phyloP scores from a whole-genome alignment of 30 jellyfish, hydroid and myxozoan genomes.

The Aurelia aurita region DNA sequence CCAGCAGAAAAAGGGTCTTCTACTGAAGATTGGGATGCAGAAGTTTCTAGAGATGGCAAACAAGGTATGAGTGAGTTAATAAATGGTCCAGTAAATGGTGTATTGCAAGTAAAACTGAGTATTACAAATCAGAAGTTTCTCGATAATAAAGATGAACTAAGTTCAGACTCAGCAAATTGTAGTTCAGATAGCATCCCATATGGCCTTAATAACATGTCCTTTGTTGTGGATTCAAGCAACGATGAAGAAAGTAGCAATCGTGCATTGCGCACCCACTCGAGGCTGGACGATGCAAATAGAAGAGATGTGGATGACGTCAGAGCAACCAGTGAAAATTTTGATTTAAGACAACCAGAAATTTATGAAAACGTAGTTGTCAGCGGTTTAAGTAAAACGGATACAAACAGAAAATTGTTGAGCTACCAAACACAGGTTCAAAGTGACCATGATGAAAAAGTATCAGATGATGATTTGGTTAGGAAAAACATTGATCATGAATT shows the following conservation, averaged over 20 bases:
- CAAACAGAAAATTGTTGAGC: background rate
- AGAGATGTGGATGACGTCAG: background rate
- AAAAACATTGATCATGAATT: background rate
- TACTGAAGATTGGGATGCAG: constrained; percentile 66
- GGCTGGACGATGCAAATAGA: background rate
- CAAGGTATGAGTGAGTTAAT: background rate
- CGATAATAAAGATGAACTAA: background rate
- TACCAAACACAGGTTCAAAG: background rate
- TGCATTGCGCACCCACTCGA: too few relatives aligned
- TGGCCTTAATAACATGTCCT: background rate
- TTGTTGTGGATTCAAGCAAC: background rate
- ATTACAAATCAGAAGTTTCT: too few relatives aligned
- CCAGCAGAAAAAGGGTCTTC: background rate
- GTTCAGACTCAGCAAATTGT: constrained; percentile 1
- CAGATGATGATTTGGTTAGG: background rate
- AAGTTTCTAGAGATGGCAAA: background rate
- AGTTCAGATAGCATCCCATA: constrained; percentile 1
- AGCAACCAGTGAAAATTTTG: background rate
- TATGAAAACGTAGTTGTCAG: constrained; percentile 22
- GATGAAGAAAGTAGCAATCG: background rate
- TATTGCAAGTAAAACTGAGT: too few relatives aligned
- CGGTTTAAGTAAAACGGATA: constrained; percentile 3
- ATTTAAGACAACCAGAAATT: background rate
- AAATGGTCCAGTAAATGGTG: background rate
- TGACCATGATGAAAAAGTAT: background rate